Conservation (phyloP, 2,113 vertebrate genomes). For the Otocyon megalotis region DNA sequence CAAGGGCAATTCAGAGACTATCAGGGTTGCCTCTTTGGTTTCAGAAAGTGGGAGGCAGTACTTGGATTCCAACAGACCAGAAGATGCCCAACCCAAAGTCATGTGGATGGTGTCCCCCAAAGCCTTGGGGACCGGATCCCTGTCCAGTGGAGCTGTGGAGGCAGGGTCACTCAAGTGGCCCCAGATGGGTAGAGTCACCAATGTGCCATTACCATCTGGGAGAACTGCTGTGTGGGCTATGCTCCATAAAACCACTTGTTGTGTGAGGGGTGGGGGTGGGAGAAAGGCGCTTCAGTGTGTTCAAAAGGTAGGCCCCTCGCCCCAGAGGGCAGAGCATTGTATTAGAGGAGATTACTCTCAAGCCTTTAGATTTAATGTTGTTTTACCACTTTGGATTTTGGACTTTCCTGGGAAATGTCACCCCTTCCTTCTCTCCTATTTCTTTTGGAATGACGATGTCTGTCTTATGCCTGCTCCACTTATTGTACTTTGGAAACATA, state of each 20-base stretch:
- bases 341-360: background rate
- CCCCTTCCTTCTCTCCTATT: background rate
- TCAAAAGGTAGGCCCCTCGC: background rate
- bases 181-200: background rate
- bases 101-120: background rate
- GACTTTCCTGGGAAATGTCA: background rate
- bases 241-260: background rate
- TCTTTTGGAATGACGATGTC: background rate
- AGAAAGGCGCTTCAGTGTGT: background rate
- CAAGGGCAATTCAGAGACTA: background rate
- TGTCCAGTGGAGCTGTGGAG: background rate
- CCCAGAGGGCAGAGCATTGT: background rate
- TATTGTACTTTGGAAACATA: background rate
- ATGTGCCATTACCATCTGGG: background rate
- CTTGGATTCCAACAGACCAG: background rate
- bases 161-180: background rate
- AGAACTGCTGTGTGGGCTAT: background rate
- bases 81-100: background rate
- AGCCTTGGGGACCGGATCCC: background rate
- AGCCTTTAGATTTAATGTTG: background rate
- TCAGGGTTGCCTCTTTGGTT: background rate
- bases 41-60: background rate
- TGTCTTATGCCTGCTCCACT: background rate
- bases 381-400: background rate
- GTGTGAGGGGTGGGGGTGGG: too few species aligned